Percentiles rank a stretch among this genome's conserved stretches.
Evolutionary conservation across 2,113 vertebrate genomes (phyloP).

Genomic region (Leptobrachium ailaonicum): DNA sequence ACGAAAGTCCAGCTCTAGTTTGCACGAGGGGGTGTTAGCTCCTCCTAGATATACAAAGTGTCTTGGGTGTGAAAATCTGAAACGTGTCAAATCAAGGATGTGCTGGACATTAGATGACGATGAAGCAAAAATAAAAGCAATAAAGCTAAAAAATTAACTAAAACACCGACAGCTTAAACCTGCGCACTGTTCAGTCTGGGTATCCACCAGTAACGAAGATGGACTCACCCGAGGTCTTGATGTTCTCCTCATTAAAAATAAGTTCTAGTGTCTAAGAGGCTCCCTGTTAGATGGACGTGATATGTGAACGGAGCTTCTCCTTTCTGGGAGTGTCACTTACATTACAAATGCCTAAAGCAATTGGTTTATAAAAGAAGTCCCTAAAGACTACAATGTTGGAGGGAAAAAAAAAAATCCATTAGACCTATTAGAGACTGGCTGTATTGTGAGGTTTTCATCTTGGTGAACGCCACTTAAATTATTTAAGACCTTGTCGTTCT

Average conservation of each 20-base stretch:
- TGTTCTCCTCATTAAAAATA: conserved; percentile 73
- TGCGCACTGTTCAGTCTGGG: not conserved
- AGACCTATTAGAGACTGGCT: conserved; percentile 62
- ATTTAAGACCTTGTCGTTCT: conserved; percentile 79
- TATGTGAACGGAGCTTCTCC: conserved; percentile 34
- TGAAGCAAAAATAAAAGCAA: not conserved
- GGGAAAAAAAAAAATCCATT: conserved; percentile 80
- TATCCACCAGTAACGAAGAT: not conserved
- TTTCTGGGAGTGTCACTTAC: conserved; percentile 80
- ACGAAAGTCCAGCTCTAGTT: not conserved
- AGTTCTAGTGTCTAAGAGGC: conserved; percentile 48
- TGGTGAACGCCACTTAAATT: conserved; percentile 85
- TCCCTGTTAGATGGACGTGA: conserved; percentile 52
- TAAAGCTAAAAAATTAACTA: not conserved
- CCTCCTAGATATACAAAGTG: not conserved
- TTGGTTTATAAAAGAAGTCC: conserved; percentile 68
- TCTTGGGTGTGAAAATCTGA: not conserved
- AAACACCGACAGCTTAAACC: not conserved
- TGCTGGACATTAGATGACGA: not conserved
- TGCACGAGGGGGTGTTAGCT: not conserved
- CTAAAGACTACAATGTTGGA: conserved; percentile 64
- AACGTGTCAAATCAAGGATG: not conserved
- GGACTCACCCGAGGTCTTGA: conserved; percentile 80
- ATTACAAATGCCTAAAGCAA: conserved; percentile 72
- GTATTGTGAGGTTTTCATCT: conserved; percentile 74